These are phyloP conservation scores for Chelonoidis abingdonii DNA, from an alignment of 2,113 vertebrate genomes.

Conservation along the genomic window DNA sequence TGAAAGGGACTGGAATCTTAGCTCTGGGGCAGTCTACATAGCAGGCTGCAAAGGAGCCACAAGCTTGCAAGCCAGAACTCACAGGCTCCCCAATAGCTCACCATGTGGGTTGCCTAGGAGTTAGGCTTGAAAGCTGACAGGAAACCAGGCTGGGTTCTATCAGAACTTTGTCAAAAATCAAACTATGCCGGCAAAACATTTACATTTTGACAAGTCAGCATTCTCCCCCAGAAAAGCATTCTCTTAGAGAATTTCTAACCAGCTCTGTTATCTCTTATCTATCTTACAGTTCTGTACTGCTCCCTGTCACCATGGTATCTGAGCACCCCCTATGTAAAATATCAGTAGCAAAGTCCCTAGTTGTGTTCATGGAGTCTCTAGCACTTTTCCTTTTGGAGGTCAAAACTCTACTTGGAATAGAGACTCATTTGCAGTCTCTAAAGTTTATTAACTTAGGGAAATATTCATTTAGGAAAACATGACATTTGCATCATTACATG, in stretches of 20 bases:
- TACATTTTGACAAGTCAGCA: not conserved
- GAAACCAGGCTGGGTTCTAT: not conserved
- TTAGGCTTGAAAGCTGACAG: not conserved
- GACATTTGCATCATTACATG: not conserved
- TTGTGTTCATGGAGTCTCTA: not conserved
- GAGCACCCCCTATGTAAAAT: not conserved
- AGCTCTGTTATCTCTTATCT: not conserved
- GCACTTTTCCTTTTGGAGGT: not conserved
- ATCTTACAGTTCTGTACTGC: not conserved
- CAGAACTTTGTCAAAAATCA: not conserved
- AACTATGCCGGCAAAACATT: not conserved
- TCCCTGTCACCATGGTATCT: not conserved
- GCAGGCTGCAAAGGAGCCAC: not conserved
- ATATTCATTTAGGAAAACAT: not conserved
- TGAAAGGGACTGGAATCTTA: not conserved
- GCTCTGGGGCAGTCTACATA: not conserved
- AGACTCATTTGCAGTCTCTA: not conserved
- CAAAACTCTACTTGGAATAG: accelerated
- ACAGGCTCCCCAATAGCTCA: not conserved
- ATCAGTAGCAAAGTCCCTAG: not conserved
- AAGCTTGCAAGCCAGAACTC: not conserved
- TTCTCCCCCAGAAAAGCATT: not conserved
- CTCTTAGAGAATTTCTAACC: not conserved
- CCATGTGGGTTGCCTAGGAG: not conserved
- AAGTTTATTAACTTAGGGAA: not conserved